These are phyloP conservation scores for Drosophila ustulata DNA, from an alignment of 2,888 invertebrate genomes.

Conservation along the genomic window DNA sequence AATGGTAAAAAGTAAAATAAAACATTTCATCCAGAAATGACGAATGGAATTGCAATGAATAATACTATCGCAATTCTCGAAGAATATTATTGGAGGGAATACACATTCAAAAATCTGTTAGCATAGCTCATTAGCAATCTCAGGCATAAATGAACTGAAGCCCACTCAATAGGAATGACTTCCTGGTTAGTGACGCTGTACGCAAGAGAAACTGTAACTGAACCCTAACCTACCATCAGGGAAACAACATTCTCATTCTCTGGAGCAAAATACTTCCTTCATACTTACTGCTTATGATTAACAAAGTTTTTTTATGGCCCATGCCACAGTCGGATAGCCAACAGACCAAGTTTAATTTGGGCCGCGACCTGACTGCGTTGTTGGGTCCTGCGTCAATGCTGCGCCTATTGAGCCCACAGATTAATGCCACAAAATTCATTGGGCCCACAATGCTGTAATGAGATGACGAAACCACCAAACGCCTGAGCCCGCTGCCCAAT, in stretches of 20 bases:
- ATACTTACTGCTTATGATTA: conserved; percentile 69
- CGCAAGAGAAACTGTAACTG: conserved; percentile 36
- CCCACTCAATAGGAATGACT: conserved; percentile 28
- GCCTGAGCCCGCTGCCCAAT: conserved; percentile 45
- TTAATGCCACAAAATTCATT: conserved; percentile 59
- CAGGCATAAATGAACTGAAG: background rate
- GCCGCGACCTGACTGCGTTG: background rate
- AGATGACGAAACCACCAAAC: conserved; percentile 51
- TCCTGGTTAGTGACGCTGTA: conserved; percentile 27
- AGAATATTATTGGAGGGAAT: background rate
- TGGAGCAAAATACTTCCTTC: conserved; percentile 37
- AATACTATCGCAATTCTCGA: too few relatives aligned
- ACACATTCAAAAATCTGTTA: background rate
- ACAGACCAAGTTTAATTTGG: conserved; percentile 54
- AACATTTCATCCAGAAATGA: too few relatives aligned
- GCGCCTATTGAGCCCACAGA: conserved; percentile 42
- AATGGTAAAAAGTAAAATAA: background rate
- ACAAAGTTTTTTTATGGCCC: conserved; percentile 62
- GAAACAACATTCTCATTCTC: conserved; percentile 24
- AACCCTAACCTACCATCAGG: conserved; percentile 58
- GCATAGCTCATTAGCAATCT: background rate
- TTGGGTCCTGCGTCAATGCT: conserved; percentile 46
- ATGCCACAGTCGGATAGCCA: conserved; percentile 7
- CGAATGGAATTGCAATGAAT: too few relatives aligned
- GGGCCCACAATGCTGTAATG: conserved; percentile 62